These are phyloP conservation scores for Pachyramphus minor DNA, from an alignment of 2,113 vertebrate genomes.

Conservation along the genomic window DNA sequence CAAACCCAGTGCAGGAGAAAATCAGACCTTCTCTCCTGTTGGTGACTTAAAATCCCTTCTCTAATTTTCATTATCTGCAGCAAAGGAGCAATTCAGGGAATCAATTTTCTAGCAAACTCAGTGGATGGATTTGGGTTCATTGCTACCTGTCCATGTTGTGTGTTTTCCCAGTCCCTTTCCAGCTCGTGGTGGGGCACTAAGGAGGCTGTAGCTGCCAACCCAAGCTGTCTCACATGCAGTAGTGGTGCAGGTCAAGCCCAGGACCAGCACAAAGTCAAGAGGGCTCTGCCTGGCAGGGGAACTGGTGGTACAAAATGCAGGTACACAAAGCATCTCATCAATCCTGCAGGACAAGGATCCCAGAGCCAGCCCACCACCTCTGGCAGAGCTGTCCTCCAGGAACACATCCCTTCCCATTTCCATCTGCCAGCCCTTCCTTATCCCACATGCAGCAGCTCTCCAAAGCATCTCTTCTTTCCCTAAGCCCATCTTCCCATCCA, in stretches of 20 bases:
- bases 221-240: not conserved
- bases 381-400: not conserved
- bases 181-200: not conserved
- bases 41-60: not conserved
- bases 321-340: not conserved
- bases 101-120: not conserved
- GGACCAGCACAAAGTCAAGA: rapidly evolving
- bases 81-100: not conserved
- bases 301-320: not conserved
- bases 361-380: not conserved
- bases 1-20: not conserved
- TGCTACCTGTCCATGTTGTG: not conserved
- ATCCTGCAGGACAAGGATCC: not conserved
- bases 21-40: not conserved
- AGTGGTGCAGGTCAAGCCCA: not conserved
- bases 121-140: not conserved
- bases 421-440: not conserved
- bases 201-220: not conserved
- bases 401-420: rapidly evolving
- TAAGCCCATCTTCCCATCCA: not conserved
- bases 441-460: rapidly evolving
- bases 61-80: not conserved
- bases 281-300: not conserved
- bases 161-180: not conserved
- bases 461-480: not conserved